phyloP scores from a whole-genome alignment of 1,140 invertebrate species.

The Odontomachus brunneus region DNA sequence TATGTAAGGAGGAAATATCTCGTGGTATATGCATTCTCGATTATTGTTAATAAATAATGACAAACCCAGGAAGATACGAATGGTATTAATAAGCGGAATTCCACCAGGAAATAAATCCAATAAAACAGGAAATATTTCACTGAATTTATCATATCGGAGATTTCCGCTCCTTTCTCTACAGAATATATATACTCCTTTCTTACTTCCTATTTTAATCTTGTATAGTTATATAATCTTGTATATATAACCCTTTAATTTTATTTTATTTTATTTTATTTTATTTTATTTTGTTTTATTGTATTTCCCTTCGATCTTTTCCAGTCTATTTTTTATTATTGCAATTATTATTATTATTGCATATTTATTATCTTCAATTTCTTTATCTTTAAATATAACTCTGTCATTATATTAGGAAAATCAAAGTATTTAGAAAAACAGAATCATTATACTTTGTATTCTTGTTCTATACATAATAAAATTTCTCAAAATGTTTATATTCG shows the following conservation, averaged over 20 bases:
- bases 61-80: constrained; percentile 8
- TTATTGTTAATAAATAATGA: constrained; percentile 49
- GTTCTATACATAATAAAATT: too few relatives aligned
- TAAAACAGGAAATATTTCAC: constrained; percentile 13
- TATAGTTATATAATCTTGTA: too few relatives aligned
- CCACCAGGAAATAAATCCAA: background rate
- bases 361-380: too few relatives aligned
- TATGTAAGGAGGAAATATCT: constrained; percentile 53
- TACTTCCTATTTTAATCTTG: background rate
- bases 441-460: too few relatives aligned
- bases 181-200: background rate
- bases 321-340: background rate
- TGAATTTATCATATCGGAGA: background rate
- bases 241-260: too few relatives aligned
- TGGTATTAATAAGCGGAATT: background rate
- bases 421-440: too few relatives aligned
- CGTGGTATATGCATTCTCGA: background rate
- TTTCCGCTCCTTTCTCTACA: background rate
- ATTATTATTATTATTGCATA: too few relatives aligned
- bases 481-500: too few relatives aligned
- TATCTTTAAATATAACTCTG: too few relatives aligned
- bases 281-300: too few relatives aligned
- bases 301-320: background rate
- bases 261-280: too few relatives aligned
- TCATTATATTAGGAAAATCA: too few relatives aligned